Evolutionary conservation across 1,140 invertebrate species (phyloP).

Genomic region (Chionoecetes opilio): DNA sequence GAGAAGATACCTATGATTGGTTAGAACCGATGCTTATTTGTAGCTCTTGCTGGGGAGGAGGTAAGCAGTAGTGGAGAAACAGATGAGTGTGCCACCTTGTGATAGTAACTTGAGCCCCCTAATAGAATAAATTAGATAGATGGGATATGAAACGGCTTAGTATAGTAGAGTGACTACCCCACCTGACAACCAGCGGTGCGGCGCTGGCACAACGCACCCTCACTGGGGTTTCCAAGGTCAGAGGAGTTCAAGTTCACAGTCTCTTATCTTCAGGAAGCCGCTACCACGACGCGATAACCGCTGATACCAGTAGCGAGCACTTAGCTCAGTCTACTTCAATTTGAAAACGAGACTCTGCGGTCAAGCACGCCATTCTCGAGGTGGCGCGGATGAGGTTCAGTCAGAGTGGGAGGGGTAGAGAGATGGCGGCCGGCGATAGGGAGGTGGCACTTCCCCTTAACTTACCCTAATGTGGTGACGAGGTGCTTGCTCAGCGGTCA

Average conservation of each 20-base stretch:
- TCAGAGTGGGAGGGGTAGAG: neutral
- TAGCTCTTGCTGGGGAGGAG: too few relatives aligned
- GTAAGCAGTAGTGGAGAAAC: too few relatives aligned
- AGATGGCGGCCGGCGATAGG: neutral
- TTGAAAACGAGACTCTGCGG: neutral
- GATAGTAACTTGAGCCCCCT: neutral
- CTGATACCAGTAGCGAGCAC: neutral
- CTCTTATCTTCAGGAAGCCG: conserved; percentile 75
- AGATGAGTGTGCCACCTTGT: too few relatives aligned
- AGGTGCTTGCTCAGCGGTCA: conserved; percentile 62
- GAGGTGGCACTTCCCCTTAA: neutral
- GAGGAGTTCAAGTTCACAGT: conserved; percentile 74
- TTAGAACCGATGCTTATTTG: neutral
- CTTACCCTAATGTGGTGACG: conserved; percentile 33
- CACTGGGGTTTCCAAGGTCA: conserved; percentile 56
- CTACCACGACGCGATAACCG: conserved; percentile 53
- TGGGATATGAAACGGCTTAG: neutral
- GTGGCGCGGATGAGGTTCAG: neutral
- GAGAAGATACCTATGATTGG: neutral
- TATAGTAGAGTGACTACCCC: neutral
- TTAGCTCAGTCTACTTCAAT: neutral
- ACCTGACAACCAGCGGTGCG: neutral
- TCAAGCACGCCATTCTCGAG: neutral
- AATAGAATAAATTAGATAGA: neutral
- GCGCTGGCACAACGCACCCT: neutral